Evolutionary conservation across 2,797 vertebrate species (phyloP).

Genomic region (Labeo calbasu): DNA sequence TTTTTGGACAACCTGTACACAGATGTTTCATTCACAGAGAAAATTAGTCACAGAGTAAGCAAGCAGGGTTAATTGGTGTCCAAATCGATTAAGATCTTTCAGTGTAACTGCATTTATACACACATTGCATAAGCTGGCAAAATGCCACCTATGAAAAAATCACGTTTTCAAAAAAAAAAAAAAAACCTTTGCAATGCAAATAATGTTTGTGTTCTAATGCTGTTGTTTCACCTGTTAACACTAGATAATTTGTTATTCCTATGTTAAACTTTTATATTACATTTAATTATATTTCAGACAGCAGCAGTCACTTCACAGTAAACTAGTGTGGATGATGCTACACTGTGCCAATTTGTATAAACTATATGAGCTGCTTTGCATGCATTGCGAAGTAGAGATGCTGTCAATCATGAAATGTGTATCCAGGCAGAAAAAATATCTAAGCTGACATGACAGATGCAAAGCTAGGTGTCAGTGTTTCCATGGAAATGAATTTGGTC

Average conservation of each 20-base stretch:
- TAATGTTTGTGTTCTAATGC: not conserved
- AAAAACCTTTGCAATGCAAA: not conserved
- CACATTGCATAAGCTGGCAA: not conserved
- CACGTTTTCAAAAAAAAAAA: not conserved
- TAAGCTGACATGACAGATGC: conserved; percentile 22
- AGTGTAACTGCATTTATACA: conserved; percentile 3
- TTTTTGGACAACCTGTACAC: not conserved
- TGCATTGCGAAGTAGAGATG: not conserved
- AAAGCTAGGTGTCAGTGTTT: conserved; percentile 41
- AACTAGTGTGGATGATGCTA: not conserved
- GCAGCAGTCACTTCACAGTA: not conserved
- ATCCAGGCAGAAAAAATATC: not conserved
- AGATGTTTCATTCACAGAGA: not conserved
- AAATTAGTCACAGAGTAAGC: not conserved
- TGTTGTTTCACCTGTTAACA: not conserved
- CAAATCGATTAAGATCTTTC: not conserved
- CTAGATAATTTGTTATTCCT: not conserved
- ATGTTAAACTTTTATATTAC: not conserved
- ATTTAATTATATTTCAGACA: not conserved
- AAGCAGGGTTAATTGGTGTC: conserved; percentile 16
- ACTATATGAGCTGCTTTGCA: not conserved
- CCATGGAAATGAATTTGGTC: conserved; percentile 34
- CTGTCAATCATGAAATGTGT: not conserved
- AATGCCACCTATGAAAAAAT: not conserved
- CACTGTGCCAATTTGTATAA: not conserved